Evolutionary conservation across 2,113 vertebrate genomes (phyloP), one percentile per base, ranked within the genome.

Genomic region (Poecilia latipinna): DNA sequence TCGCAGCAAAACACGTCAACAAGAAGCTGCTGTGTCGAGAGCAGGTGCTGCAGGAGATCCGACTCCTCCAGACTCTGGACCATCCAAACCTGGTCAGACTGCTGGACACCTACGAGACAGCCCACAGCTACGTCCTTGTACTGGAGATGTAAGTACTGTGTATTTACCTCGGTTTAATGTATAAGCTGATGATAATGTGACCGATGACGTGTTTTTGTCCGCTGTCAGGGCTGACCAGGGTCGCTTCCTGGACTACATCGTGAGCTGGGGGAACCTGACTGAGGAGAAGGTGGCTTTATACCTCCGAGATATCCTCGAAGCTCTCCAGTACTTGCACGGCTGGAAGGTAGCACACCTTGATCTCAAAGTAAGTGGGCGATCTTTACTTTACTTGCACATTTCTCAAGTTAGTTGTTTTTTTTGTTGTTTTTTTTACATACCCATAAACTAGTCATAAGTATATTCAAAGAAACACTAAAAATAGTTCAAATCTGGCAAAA

Each of bases 1-100:
- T 98, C 78, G 98, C 97, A 62, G 96, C 96, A 0, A 99, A 99
- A 86, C 97, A 97, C 68, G 95, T 99, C 70, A 98, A 96, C 93
- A 99, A 99, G 94, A 98, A 97, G 91, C 90, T 99, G 93, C 95
- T 96, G 96, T 97, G 96, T 83, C 94, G 98, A 31, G 97, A 99
- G 84, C 97, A 97, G 94, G 97, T 97, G 90, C 96, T 96, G 89
- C 96, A 96, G 78, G 98, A 99, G 94, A 94, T 98, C 74, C 91
- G 96, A 79, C 91, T 98, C 89, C 96, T 98, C 77, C 96, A 97
- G 94, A 93, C 92, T 86, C 94, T 99, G 80, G 96, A 98, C 86
- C 97, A 99, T 93, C 96, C 97, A 68, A 96, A 97, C 89, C 94
- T 99, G 72, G 90, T 97, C 75, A 90, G 93, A 90, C 96, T 99